Evolutionary conservation across 2,888 invertebrate species (phyloP), one percentile per base, ranked within the genome.

Genomic region (Plebejus melissa): DNA sequence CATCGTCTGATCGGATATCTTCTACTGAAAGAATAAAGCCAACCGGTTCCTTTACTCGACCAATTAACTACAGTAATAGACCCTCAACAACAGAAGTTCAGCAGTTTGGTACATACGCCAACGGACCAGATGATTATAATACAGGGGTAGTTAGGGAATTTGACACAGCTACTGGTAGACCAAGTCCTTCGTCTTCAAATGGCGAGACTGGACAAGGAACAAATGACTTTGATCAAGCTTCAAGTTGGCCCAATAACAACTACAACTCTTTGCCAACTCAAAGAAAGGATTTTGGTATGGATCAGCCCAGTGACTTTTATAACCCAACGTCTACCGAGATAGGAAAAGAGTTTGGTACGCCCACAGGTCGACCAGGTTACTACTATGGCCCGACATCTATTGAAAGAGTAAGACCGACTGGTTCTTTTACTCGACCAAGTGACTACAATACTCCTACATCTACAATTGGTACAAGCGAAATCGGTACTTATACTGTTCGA

Each of bases 1-100:
- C 22, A 32, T 69, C 70, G 13, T 1, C 36, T 74, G 60, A 28
- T n/a, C 22, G 46, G 13, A 50, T 11, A 28, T 5, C 70, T 0
- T 38, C 70, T 70, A 41, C 70, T n/a, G 46, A 70, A 16, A 70
- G 46, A 41, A 69, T 7, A 38, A 70, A n/a, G 7, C n/a, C 46
- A 7, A 41, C 22, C 4, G n/a, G 41, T 46, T 3, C 60, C n/a
- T 22, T 22, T 22, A 41, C 4, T 71, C 38, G 22, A 71, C 22
- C 46, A 28, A 22, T 28, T n/a, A n/a, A n/a, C 6, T n/a, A 38
- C 28, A 22, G 28, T n/a, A n/a, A 41, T 16, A 36, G 16, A 16
- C 32, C 69, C 9, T 50, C 46, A 22, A 22, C 50, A 41, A 70
- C n/a, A 9, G 22, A 46, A 41, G 22, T 69, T n/a, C 32, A 69